Percentiles rank a stretch among this genome's conserved stretches.
These are phyloP conservation scores for Stichodactyla helianthus DNA, from an alignment of 64 coral and sea anemone genomes.

Conservation along the genomic window DNA sequence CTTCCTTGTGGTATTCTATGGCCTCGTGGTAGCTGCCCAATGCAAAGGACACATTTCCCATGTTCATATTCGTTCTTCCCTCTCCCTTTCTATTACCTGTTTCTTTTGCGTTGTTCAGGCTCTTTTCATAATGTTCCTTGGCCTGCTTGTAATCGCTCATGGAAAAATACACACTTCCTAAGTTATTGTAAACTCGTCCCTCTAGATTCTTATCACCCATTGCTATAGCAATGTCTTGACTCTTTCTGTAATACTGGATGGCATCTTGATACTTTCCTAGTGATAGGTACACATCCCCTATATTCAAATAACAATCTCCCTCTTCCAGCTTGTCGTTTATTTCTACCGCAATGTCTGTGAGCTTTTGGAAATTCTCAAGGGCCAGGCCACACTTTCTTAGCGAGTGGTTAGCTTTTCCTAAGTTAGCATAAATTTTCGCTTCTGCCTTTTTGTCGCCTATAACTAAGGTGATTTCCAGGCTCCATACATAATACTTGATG, in stretches of 20 bases:
- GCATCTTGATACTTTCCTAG: conserved; percentile 8
- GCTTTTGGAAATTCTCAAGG: conserved; percentile 13
- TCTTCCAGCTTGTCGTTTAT: not conserved
- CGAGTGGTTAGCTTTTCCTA: not conserved
- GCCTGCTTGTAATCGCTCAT: conserved; percentile 23
- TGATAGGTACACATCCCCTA: not conserved
- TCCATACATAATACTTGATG: conserved; percentile 16
- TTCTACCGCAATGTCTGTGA: conserved; percentile 25
- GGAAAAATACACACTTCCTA: conserved; percentile 22
- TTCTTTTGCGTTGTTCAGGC: conserved; percentile 13
- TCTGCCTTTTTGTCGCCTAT: conserved; percentile 22
- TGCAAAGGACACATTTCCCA: not conserved
- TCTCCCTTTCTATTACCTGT: not conserved
- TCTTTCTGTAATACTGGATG: conserved; percentile 28
- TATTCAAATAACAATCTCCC: not conserved
- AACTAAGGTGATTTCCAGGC: conserved; percentile 27
- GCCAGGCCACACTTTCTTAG: conserved; percentile 20
- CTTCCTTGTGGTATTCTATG: not conserved
- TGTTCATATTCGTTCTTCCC: not conserved
- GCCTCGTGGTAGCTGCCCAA: not conserved
- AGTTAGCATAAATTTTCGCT: conserved; percentile 15
- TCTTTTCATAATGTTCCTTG: not conserved
- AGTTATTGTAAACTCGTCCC: conserved; percentile 19
- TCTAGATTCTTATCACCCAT: not conserved
- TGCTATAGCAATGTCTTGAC: conserved; percentile 7